phyloP scores from a whole-genome alignment of 2,888 invertebrate genomes.

The Spatulosminthurus flaviceps region DNA sequence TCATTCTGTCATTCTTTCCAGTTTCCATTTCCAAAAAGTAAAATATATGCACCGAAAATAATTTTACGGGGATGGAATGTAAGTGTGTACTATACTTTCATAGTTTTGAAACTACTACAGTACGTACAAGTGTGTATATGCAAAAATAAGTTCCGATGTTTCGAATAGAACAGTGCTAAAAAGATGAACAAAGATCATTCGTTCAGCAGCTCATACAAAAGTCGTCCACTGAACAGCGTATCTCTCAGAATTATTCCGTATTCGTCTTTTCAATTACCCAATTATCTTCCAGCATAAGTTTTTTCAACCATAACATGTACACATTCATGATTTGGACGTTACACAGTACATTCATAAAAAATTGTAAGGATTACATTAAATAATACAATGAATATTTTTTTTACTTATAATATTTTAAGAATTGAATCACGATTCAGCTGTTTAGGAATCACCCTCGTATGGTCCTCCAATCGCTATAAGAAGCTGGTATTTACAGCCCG shows the following conservation, averaged over 20 bases:
- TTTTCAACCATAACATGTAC: slow-evolving; percentile 3
- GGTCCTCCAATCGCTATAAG: background rate
- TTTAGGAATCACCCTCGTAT: background rate
- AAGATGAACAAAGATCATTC: background rate
- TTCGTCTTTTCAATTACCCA: background rate
- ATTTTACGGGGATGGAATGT: too few species aligned
- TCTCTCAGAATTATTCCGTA: background rate
- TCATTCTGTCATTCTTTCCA: too few species aligned
- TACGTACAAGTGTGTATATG: background rate
- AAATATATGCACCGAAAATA: too few species aligned
- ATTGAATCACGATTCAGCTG: slow-evolving; percentile 3
- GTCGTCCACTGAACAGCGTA: background rate
- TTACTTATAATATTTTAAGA: background rate
- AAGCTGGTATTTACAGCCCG: background rate
- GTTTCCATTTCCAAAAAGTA: too few species aligned
- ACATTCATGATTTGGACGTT: slow-evolving; percentile 6
- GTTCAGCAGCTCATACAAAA: background rate
- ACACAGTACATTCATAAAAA: background rate
- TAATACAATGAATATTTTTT: background rate
- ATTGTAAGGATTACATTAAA: background rate
- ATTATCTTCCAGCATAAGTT: background rate
- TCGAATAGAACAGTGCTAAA: background rate
- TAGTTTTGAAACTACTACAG: background rate
- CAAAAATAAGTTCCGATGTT: slow-evolving; percentile 3
- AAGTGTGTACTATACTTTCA: too few species aligned